These are phyloP conservation scores for Leptodactylus fallax DNA, from an alignment of 2,797 vertebrate species.

Conservation along the genomic window DNA sequence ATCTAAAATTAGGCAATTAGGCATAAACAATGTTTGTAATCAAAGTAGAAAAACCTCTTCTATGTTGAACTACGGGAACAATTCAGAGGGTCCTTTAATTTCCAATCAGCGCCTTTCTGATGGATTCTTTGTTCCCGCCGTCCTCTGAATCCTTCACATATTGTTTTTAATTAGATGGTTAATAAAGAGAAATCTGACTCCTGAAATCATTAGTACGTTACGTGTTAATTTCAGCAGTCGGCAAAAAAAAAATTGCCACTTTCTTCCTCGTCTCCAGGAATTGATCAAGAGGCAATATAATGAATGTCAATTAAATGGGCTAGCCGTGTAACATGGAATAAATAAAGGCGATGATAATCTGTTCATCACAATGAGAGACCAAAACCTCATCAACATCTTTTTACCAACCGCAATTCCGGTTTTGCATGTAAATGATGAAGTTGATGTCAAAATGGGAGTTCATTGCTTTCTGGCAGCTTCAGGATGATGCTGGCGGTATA, in stretches of 20 bases:
- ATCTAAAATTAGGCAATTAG: too few species aligned
- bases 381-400: not conserved
- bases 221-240: slow-evolving; percentile 26
- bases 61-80: not conserved
- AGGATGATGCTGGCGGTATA: not conserved
- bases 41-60: not conserved
- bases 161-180: slow-evolving; percentile 35
- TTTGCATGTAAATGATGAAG: slow-evolving; percentile 25
- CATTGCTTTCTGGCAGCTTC: not conserved
- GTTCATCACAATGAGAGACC: not conserved
- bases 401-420: not conserved
- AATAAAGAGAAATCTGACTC: slow-evolving; percentile 23
- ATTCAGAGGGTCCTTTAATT: not conserved
- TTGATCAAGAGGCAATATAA: slow-evolving; percentile 24
- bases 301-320: slow-evolving; percentile 41
- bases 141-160: not conserved
- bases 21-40: not conserved
- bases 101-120: not conserved
- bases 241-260: not conserved
- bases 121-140: not conserved
- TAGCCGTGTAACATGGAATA: not conserved
- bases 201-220: not conserved
- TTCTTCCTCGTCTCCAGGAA: slow-evolving; percentile 7
- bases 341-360: slow-evolving; percentile 19
- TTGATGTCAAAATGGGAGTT: not conserved